A percentile compares a stretch with the other conserved stretches of the same genome.
These are phyloP conservation scores for Leptosomus discolor DNA, from an alignment of 2,113 vertebrate species.

Conservation along the genomic window DNA sequence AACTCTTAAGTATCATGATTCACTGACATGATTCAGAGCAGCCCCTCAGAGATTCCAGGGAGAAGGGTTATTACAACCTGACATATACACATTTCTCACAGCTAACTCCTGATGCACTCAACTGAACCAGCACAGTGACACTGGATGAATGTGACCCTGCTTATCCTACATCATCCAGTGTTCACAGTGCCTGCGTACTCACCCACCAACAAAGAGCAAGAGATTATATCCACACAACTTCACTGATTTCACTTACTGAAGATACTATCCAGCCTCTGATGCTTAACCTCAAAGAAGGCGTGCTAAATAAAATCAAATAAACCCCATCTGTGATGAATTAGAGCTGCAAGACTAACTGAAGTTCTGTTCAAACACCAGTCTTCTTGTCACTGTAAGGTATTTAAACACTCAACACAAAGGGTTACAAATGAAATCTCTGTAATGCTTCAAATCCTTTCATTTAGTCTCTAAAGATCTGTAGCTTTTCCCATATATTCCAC, in stretches of 20 bases:
- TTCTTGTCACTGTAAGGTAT: neutral
- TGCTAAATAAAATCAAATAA: neutral
- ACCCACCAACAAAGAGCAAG: neutral
- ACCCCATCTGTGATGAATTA: neutral
- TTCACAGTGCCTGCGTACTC: neutral
- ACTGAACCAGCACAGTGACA: neutral
- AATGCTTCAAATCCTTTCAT: neutral
- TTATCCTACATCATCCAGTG: neutral
- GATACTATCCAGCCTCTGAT: neutral
- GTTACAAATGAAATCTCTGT: conserved; percentile 15
- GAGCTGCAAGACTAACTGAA: neutral
- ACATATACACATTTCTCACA: neutral
- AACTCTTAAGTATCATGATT: neutral
- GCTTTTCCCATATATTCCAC: neutral
- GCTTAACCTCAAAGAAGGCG: neutral
- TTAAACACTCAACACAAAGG: neutral
- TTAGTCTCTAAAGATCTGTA: neutral
- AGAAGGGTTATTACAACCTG: neutral
- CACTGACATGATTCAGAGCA: neutral
- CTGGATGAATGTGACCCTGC: neutral
- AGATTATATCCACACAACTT: neutral
- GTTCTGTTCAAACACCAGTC: neutral
- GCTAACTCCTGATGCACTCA: neutral
- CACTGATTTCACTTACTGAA: neutral
- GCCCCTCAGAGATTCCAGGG: neutral